phyloP scores from a whole-genome alignment of 2,888 invertebrate species.

The Caenorhabditis doughertyi region DNA sequence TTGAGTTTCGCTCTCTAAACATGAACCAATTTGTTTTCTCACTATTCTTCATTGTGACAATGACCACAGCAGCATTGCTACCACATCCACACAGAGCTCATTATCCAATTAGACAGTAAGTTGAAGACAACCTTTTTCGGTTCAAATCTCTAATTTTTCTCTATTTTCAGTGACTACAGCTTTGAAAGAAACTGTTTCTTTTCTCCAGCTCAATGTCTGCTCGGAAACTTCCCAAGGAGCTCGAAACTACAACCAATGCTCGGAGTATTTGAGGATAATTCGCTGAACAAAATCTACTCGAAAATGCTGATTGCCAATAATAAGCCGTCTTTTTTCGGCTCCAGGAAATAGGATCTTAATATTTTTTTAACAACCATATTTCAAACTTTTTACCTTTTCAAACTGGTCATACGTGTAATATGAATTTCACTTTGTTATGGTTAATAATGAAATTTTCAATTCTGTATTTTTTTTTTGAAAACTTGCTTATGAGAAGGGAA shows the following conservation, averaged over 20 bases:
- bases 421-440: neutral
- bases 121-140: neutral
- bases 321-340: slow-evolving; percentile 31
- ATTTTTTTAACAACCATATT: neutral
- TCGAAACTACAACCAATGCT: slow-evolving; percentile 49
- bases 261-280: slow-evolving; percentile 42
- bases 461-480: neutral
- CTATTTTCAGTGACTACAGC: slow-evolving; percentile 39
- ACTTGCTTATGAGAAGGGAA: neutral
- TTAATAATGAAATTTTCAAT: neutral
- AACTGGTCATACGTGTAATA: neutral
- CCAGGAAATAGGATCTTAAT: slow-evolving; percentile 23
- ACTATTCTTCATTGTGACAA: neutral
- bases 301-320: slow-evolving; percentile 14
- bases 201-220: slow-evolving; percentile 60
- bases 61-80: slow-evolving; percentile 35
- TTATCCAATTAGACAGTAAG: slow-evolving; percentile 43
- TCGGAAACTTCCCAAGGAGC: slow-evolving; percentile 53
- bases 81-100: slow-evolving; percentile 43
- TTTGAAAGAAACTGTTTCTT: slow-evolving; percentile 64
- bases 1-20: neutral
- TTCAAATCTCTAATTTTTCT: neutral
- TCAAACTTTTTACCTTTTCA: neutral
- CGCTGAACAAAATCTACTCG: slow-evolving; percentile 30
- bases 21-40: slow-evolving; percentile 8